A percentile compares a stretch with the other conserved stretches of the same genome.
Evolutionary conservation across 2,113 vertebrate species (phyloP).

Genomic region (Ammospiza caudacuta): DNA sequence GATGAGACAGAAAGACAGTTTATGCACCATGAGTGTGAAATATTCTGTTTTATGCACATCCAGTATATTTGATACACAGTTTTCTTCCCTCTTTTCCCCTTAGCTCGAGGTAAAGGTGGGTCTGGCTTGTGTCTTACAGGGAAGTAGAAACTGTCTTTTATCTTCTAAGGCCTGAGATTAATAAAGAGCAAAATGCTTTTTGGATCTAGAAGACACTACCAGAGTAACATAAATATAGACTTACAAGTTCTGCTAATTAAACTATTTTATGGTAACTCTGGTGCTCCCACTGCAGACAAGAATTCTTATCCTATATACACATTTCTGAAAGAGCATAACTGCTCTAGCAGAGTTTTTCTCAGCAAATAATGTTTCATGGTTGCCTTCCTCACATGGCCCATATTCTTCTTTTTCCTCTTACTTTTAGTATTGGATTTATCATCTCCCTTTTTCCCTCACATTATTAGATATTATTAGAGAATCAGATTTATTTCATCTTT

Average conservation of each 20-base stretch:
- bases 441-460: fast-evolving
- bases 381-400: neutral
- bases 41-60: neutral
- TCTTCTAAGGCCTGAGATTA: neutral
- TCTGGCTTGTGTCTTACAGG: neutral
- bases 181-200: neutral
- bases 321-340: neutral
- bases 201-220: neutral
- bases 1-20: neutral
- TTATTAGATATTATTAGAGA: neutral
- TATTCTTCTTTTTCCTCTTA: neutral
- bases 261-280: neutral
- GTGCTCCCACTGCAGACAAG: neutral
- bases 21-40: neutral
- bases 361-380: neutral
- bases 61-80: neutral
- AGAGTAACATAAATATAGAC: neutral
- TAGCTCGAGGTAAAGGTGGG: neutral
- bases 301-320: neutral
- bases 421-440: neutral
- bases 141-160: neutral
- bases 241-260: neutral
- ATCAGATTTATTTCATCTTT: neutral
- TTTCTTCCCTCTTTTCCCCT: neutral
- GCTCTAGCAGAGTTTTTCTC: neutral